Conservation (phyloP, 2,888 invertebrate genomes). For the Molanna angustata region DNA sequence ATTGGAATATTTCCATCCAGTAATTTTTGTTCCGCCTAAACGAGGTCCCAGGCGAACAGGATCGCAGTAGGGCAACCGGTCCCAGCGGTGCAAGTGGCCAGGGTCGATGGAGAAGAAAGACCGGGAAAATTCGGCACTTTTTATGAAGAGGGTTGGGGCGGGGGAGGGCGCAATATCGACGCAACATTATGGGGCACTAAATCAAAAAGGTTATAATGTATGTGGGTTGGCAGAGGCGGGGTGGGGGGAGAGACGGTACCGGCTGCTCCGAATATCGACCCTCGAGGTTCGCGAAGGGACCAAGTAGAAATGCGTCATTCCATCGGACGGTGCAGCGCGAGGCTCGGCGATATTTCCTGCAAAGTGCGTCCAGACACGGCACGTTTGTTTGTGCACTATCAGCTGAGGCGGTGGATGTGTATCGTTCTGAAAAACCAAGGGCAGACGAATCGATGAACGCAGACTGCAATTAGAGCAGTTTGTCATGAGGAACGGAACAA, state of each 20-base stretch:
- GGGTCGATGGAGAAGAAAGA: neutral
- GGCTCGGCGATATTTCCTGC: no score
- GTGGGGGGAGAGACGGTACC: constrained; percentile 25
- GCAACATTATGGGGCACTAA: constrained; percentile 27
- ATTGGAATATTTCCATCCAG: no score
- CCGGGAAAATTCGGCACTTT: constrained; percentile 16
- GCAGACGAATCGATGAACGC: constrained; percentile 26
- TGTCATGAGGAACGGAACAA: neutral
- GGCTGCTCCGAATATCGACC: constrained; percentile 33
- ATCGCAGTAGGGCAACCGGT: no score
- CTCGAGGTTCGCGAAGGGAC: constrained; percentile 10
- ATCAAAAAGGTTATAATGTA: constrained; percentile 24
- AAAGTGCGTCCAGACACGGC: no score
- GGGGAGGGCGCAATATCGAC: constrained; percentile 21
- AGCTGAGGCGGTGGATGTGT: constrained; percentile 14
- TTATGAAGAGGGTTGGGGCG: no score
- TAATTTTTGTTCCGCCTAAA: no score
- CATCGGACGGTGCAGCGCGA: neutral
- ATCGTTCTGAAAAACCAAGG: constrained; percentile 21
- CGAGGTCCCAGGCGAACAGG: no score
- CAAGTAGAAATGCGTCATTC: constrained; percentile 4
- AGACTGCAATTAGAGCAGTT: constrained; percentile 19
- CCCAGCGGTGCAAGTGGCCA: no score
- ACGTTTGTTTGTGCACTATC: neutral
- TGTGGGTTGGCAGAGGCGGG: constrained; percentile 15